Evolutionary conservation across 2,797 vertebrate species (phyloP).

Genomic region (Cynodonichthys magdalenae): DNA sequence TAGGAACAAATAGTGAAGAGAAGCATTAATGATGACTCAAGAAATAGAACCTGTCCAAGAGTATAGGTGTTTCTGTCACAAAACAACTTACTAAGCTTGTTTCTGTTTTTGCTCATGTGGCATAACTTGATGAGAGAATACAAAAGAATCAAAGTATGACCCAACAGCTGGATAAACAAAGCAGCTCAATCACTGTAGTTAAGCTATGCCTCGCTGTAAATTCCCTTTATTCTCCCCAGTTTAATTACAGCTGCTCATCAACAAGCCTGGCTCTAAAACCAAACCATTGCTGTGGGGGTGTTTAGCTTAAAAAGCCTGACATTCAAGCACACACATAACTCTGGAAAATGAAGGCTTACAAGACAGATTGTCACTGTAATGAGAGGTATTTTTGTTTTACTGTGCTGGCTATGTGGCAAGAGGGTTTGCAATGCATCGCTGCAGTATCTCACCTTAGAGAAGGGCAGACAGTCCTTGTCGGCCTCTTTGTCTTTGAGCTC

Average conservation of each 20-base stretch:
- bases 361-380: slow-evolving; percentile 53
- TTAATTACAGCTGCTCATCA: slow-evolving; percentile 68
- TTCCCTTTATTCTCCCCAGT: slow-evolving; percentile 27
- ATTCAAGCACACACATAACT: slow-evolving; percentile 36
- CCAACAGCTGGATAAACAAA: slow-evolving; percentile 47
- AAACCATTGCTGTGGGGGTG: slow-evolving; percentile 48
- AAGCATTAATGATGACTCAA: slow-evolving; percentile 50
- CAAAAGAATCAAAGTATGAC: slow-evolving; percentile 41
- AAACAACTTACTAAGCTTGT: slow-evolving; percentile 29
- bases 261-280: slow-evolving; percentile 41
- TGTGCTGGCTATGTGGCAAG: slow-evolving; percentile 40
- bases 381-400: slow-evolving; percentile 61
- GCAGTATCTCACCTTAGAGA: slow-evolving; percentile 88
- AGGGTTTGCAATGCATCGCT: slow-evolving; percentile 3
- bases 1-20: slow-evolving; percentile 38
- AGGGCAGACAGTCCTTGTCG: slow-evolving; percentile 98
- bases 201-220: slow-evolving; percentile 17
- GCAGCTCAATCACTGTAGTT: slow-evolving; percentile 49
- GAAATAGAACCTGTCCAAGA: slow-evolving; percentile 20
- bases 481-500: slow-evolving; percentile 99
- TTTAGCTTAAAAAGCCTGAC: slow-evolving; percentile 38
- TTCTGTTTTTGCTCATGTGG: slow-evolving; percentile 50
- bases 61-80: slow-evolving; percentile 8
- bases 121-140: slow-evolving; percentile 52
- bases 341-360: slow-evolving; percentile 57